These are phyloP conservation scores for Drosophila auraria DNA, from an alignment of 1,140 invertebrate species.

Conservation along the genomic window DNA sequence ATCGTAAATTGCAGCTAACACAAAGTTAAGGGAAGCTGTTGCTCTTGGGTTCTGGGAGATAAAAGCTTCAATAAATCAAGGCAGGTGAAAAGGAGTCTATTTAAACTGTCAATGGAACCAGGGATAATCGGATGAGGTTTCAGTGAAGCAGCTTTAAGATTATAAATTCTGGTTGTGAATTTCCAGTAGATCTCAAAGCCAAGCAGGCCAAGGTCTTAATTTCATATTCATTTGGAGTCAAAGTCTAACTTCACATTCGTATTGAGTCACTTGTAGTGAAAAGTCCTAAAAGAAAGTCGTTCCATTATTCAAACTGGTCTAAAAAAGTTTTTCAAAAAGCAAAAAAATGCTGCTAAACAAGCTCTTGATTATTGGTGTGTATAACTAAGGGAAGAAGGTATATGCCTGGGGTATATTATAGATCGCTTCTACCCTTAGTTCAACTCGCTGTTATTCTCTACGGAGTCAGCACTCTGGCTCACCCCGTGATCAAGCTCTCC, in stretches of 20 bases:
- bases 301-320: too few species aligned
- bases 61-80: background rate
- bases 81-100: background rate
- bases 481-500: background rate
- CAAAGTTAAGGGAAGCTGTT: background rate
- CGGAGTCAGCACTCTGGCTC: background rate
- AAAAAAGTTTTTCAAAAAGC: too few species aligned
- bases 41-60: background rate
- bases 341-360: too few species aligned
- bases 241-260: background rate
- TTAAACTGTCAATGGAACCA: background rate
- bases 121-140: background rate
- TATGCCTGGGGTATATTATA: too few species aligned
- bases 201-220: background rate
- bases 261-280: too few species aligned
- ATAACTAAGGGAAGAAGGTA: too few species aligned
- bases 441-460: background rate
- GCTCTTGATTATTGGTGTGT: too few species aligned
- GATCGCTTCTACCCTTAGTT: background rate
- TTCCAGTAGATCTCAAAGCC: too few species aligned
- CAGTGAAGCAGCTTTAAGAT: background rate
- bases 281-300: too few species aligned
- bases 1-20: slow-evolving; percentile 9
- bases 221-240: too few species aligned
- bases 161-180: background rate